phyloP scores from a whole-genome alignment of 2,888 invertebrate genomes.

The Leuctra nigra region DNA sequence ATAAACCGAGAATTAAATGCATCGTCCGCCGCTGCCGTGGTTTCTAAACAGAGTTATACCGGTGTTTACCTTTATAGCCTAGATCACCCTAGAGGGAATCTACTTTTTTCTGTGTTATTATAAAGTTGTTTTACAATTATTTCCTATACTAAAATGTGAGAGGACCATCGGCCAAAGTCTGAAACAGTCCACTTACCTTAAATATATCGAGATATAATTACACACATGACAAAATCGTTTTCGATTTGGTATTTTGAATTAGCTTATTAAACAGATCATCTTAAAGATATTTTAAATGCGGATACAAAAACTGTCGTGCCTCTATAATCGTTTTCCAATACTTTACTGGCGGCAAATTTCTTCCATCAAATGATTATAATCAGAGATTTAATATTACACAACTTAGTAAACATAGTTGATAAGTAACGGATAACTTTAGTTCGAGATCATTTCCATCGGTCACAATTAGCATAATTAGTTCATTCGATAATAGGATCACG shows the following conservation, averaged over 20 bases:
- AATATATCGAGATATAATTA: constrained; percentile 15
- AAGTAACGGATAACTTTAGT: neutral
- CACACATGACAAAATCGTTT: neutral
- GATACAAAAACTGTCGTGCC: neutral
- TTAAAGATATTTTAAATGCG: neutral
- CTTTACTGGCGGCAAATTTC: neutral
- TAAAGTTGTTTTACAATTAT: constrained; percentile 17
- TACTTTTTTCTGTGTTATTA: constrained; percentile 12
- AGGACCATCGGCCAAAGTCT: neutral
- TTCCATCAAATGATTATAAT: neutral
- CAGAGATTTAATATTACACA: neutral
- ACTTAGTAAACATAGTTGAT: neutral
- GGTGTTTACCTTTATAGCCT: constrained; percentile 21
- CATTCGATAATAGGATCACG: constrained; percentile 21
- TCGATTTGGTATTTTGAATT: neutral
- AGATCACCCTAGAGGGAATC: constrained; percentile 10
- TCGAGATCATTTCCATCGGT: neutral
- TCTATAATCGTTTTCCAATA: neutral
- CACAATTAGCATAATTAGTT: constrained; percentile 24
- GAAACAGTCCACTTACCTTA: too few relatives aligned
- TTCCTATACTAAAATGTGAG: constrained; percentile 1
- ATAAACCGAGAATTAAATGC: too few relatives aligned
- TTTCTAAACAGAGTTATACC: too few relatives aligned
- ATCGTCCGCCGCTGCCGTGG: too few relatives aligned
- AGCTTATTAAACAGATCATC: constrained; percentile 3